phyloP scores from a whole-genome alignment of 2,113 vertebrate genomes.

The Sus scrofa region DNA sequence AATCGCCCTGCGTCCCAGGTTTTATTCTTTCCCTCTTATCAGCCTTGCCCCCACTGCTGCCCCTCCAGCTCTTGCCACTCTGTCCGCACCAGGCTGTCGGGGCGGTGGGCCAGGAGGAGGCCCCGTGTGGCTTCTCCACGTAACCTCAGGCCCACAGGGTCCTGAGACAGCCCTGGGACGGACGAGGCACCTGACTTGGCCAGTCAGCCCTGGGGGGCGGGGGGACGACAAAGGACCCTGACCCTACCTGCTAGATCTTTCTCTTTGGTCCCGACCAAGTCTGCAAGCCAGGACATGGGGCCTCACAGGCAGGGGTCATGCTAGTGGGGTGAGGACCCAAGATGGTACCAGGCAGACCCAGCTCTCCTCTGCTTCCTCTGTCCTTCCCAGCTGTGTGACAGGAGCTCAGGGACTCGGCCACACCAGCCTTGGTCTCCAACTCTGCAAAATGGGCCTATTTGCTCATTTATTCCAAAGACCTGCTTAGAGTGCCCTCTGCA shows the following conservation, averaged over 20 bases:
- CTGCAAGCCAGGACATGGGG: background rate
- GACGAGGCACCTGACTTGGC: rapidly evolving
- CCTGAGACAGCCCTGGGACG: background rate
- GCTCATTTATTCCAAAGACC: background rate
- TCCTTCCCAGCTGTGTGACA: background rate
- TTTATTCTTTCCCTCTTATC: background rate
- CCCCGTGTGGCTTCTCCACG: rapidly evolving
- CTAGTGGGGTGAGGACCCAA: background rate
- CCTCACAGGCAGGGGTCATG: rapidly evolving
- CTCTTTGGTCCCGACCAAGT: rapidly evolving
- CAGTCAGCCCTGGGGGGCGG: background rate
- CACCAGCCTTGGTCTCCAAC: background rate
- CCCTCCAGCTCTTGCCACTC: too few species aligned
- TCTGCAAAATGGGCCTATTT: background rate
- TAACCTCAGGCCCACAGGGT: background rate
- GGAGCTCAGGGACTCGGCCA: background rate
- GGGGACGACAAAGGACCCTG: background rate
- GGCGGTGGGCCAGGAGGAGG: background rate
- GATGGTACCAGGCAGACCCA: background rate
- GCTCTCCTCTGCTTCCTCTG: background rate
- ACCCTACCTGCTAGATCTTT: background rate
- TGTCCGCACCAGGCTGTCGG: background rate
- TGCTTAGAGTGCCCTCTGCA: rapidly evolving
- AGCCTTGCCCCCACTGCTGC: too few species aligned
- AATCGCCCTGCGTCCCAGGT: rapidly evolving